Evolutionary conservation across 2,888 invertebrate species (phyloP).

Genomic region (Oxytorus armatus): DNA sequence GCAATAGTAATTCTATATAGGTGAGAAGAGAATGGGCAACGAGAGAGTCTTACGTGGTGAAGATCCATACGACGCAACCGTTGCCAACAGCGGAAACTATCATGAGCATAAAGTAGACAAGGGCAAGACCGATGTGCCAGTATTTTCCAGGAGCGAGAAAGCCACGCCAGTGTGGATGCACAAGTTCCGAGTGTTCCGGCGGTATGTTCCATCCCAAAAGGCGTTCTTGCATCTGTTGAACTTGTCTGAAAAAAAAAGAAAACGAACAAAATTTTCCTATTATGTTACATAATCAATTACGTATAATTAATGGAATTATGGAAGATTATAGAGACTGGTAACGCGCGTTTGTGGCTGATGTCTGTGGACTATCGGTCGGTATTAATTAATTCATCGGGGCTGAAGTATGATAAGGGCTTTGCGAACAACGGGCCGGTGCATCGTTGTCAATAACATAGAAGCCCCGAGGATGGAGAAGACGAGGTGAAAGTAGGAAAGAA

Average conservation of each 20-base stretch:
- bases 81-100: slow-evolving; percentile 88
- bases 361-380: slow-evolving; percentile 28
- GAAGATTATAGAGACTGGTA: neutral
- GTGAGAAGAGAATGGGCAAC: neutral
- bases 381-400: slow-evolving; percentile 58
- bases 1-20: slow-evolving; percentile 21
- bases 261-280: slow-evolving; percentile 4
- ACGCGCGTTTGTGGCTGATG: slow-evolving; percentile 6
- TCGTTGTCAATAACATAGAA: slow-evolving; percentile 41
- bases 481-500: slow-evolving; percentile 50
- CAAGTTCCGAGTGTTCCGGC: slow-evolving; percentile 86
- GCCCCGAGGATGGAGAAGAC: slow-evolving; percentile 21
- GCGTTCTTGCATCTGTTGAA: slow-evolving; percentile 80
- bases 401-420: slow-evolving; percentile 39
- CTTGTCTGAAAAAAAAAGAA: slow-evolving; percentile 71
- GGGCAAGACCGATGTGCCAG: slow-evolving; percentile 88
- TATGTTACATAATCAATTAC: slow-evolving; percentile 28
- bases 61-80: slow-evolving; percentile 90
- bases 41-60: slow-evolving; percentile 88
- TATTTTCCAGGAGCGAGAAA: slow-evolving; percentile 89
- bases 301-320: slow-evolving; percentile 38
- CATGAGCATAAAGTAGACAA: slow-evolving; percentile 88
- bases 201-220: slow-evolving; percentile 90
- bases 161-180: slow-evolving; percentile 90
- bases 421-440: slow-evolving; percentile 22